Evolutionary conservation across 1,140 invertebrate genomes (phyloP).

Genomic region (Ips typographus): DNA sequence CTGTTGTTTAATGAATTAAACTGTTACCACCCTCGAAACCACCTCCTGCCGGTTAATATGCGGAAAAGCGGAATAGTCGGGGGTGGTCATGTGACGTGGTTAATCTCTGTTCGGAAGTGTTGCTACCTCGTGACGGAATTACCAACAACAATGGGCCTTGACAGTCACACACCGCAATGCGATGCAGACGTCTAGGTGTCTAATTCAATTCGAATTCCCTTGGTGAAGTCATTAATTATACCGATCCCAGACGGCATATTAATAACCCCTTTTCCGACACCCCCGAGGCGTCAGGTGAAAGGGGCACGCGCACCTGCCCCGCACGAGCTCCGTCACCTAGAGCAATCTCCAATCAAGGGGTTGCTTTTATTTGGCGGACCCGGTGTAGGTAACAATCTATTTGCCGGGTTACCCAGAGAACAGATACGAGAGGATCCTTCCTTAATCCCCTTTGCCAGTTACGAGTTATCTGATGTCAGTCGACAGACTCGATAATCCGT

Average conservation of each 20-base stretch:
- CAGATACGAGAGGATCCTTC: background rate
- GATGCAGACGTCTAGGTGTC: background rate
- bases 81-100: too few species aligned
- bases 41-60: too few species aligned
- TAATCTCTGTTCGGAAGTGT: too few species aligned
- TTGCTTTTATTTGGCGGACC: too few species aligned
- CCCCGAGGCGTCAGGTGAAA: background rate
- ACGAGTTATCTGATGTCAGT: conserved; percentile 2
- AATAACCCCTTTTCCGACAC: conserved; percentile 4
- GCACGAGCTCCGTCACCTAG: background rate
- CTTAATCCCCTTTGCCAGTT: conserved; percentile 1
- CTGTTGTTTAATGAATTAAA: conserved; percentile 3
- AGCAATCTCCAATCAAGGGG: too few species aligned
- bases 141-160: too few species aligned
- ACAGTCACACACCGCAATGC: too few species aligned
- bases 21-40: background rate
- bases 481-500: background rate
- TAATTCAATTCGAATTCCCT: conserved; percentile 1
- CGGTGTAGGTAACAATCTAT: background rate
- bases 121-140: too few species aligned
- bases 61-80: too few species aligned
- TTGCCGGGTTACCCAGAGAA: background rate
- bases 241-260: background rate
- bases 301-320: background rate
- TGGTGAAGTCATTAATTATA: background rate